phyloP scores from a whole-genome alignment of 2,797 vertebrate species.

The Amphiprion clarkii region DNA sequence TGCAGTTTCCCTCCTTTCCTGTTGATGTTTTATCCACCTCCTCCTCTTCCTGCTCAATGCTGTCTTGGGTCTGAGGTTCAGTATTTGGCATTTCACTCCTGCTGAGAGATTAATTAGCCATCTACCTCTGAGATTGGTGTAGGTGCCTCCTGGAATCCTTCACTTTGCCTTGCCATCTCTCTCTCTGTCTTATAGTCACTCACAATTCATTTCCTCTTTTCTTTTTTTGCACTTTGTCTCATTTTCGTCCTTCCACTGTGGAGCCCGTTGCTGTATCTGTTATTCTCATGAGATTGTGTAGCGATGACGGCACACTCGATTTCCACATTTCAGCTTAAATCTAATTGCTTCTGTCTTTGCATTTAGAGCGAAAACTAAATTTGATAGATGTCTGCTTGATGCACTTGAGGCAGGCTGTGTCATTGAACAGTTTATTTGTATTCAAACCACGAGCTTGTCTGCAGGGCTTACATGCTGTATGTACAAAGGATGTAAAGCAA shows the following conservation, averaged over 20 bases:
- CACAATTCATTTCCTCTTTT: slow-evolving; percentile 30
- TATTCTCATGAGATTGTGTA: slow-evolving; percentile 23
- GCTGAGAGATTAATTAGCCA: slow-evolving; percentile 76
- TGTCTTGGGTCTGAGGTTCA: slow-evolving; percentile 43
- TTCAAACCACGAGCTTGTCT: slow-evolving; percentile 36
- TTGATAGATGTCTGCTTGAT: slow-evolving; percentile 46
- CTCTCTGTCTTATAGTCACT: not conserved
- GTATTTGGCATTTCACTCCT: slow-evolving; percentile 62
- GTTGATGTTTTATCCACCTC: slow-evolving; percentile 31
- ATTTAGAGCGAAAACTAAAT: slow-evolving; percentile 46
- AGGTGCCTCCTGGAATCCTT: slow-evolving; percentile 59
- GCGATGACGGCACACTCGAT: slow-evolving; percentile 2
- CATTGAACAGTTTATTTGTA: slow-evolving; percentile 57
- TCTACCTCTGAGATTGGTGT: slow-evolving; percentile 62
- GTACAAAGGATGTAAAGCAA: slow-evolving; percentile 50
- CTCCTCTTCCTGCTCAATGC: slow-evolving; percentile 37
- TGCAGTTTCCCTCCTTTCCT: slow-evolving; percentile 36
- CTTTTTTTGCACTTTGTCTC: slow-evolving; percentile 19
- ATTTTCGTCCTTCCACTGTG: slow-evolving; percentile 19
- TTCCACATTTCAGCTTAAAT: slow-evolving; percentile 33
- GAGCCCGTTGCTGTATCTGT: slow-evolving; percentile 3
- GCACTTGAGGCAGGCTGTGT: slow-evolving; percentile 25
- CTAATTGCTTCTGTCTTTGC: slow-evolving; percentile 44
- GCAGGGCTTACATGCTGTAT: slow-evolving; percentile 43
- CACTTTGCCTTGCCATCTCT: slow-evolving; percentile 51